These are phyloP conservation scores for Tragelaphus scriptus DNA, from an alignment of 2,113 vertebrate genomes.

Conservation along the genomic window DNA sequence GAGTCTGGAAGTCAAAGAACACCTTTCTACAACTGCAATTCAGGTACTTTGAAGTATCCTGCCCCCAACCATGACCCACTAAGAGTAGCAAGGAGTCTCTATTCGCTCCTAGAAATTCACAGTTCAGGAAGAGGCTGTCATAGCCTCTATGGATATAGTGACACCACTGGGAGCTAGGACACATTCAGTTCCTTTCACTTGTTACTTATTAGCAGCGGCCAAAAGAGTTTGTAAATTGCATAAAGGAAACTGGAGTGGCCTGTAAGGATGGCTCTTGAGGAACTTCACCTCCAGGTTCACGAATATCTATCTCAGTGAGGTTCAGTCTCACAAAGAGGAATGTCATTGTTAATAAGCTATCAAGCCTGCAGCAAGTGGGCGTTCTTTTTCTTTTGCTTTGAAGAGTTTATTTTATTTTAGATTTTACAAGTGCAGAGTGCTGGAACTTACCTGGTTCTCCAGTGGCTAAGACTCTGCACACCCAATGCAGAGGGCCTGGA, in stretches of 20 bases:
- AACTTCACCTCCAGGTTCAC: not conserved
- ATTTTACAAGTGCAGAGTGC: not conserved
- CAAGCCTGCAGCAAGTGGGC: accelerated
- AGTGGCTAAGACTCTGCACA: not conserved
- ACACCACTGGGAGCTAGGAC: accelerated
- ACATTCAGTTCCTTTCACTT: not conserved
- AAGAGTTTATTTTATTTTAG: not conserved
- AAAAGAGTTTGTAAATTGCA: not conserved
- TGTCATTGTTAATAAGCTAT: not conserved
- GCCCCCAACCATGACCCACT: not conserved
- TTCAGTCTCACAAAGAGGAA: not conserved
- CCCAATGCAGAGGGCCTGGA: not conserved
- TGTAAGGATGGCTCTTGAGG: not conserved
- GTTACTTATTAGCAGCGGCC: not conserved
- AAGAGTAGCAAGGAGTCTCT: slow-evolving; percentile 22
- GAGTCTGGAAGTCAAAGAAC: slow-evolving; percentile 54
- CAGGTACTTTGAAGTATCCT: slow-evolving; percentile 42
- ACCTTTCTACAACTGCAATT: slow-evolving; percentile 26
- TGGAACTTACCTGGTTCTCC: not conserved
- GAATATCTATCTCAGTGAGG: not conserved
- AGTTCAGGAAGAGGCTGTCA: not conserved
- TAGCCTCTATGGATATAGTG: not conserved
- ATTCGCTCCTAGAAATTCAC: not conserved
- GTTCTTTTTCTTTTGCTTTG: not conserved
- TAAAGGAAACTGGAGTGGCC: not conserved